Percentiles rank a stretch among this genome's conserved stretches.
Conservation (phyloP, 2,888 invertebrate genomes). For the Trissolcus brochymenae region DNA sequence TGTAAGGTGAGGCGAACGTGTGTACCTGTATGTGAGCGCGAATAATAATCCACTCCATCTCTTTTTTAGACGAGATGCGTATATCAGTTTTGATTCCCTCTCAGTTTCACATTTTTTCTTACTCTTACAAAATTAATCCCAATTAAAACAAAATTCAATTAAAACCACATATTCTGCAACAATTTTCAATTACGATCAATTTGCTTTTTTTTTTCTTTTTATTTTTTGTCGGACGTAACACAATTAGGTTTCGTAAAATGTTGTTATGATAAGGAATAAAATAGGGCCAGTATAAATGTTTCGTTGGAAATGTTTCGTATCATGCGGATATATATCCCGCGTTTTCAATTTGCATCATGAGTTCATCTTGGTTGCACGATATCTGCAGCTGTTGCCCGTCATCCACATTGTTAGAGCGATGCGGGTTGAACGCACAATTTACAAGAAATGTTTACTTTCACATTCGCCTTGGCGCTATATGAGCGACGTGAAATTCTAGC, state of each 20-base stretch:
- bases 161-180: no score
- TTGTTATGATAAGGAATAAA: no score
- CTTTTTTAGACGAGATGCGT: slow-evolving; percentile 9
- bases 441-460: slow-evolving; percentile 46
- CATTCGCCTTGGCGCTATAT: slow-evolving; percentile 20
- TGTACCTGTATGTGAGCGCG: slow-evolving; percentile 17
- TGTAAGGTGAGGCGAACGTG: slow-evolving; percentile 38
- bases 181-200: no score
- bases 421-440: slow-evolving; percentile 35
- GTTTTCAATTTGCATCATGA: slow-evolving; percentile 7
- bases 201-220: no score
- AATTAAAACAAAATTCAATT: no score
- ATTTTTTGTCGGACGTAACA: no score
- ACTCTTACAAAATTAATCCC: neutral
- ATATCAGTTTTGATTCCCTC: slow-evolving; percentile 2
- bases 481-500: slow-evolving; percentile 28
- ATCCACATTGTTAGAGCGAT: slow-evolving; percentile 28
- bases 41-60: slow-evolving; percentile 38
- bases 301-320: neutral
- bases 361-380: slow-evolving; percentile 29
- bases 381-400: slow-evolving; percentile 30
- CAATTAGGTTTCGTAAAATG: no score
- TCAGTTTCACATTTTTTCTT: neutral
- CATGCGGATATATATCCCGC: neutral
- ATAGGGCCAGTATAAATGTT: neutral